phyloP scores from a whole-genome alignment of 92 coral and sea anemone species.

The Phenganax subtilis region DNA sequence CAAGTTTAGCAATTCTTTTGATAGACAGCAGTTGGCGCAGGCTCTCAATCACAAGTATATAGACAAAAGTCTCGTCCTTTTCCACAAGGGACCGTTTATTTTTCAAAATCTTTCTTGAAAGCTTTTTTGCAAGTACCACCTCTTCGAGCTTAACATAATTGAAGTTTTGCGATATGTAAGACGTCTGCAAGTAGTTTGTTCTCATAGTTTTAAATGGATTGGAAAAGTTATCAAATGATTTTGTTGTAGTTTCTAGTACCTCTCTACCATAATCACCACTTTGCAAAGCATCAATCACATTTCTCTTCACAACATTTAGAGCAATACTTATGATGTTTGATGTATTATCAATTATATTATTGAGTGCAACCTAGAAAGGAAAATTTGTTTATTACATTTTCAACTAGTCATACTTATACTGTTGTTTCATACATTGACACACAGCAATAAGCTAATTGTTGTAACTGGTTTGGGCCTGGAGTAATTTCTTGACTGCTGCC shows the following conservation, averaged over 20 bases:
- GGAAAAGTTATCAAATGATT: not conserved
- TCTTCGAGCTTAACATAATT: constrained; percentile 31
- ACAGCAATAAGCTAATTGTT: not conserved
- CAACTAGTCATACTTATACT: not conserved
- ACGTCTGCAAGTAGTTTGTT: constrained; percentile 5
- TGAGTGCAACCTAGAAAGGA: constrained; percentile 19
- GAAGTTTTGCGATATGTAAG: constrained; percentile 19
- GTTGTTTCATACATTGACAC: not conserved
- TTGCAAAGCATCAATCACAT: not conserved
- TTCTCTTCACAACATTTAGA: not conserved
- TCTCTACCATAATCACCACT: not conserved
- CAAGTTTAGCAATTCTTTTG: constrained; percentile 39
- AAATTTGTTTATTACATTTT: not conserved
- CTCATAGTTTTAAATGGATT: constrained; percentile 1
- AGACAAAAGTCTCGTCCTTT: constrained; percentile 42
- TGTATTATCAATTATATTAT: constrained; percentile 20
- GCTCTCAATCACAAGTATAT: constrained; percentile 34
- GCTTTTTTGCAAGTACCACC: constrained; percentile 30
- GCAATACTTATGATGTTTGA: not conserved
- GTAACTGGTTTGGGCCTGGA: not conserved
- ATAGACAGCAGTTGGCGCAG: constrained; percentile 35
- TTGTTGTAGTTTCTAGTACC: not conserved
- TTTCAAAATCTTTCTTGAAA: constrained; percentile 10
- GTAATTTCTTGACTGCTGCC: no score
- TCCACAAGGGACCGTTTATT: constrained; percentile 32